Conservation (phyloP, 2,888 invertebrate species). For the Drosophila vallismaia region DNA sequence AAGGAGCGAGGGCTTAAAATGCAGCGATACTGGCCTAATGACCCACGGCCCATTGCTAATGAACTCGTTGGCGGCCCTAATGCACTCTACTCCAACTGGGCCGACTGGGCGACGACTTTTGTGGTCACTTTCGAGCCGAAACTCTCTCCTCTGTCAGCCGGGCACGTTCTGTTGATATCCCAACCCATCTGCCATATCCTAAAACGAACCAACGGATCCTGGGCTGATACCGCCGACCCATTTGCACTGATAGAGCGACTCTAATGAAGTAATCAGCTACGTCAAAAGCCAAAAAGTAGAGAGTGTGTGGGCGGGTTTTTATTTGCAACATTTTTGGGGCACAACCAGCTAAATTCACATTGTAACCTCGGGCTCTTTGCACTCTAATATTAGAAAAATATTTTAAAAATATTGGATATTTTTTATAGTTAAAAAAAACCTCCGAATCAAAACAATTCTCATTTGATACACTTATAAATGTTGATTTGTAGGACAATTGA, state of each 20-base stretch:
- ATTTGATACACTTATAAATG: too few relatives aligned
- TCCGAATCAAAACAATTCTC: too few relatives aligned
- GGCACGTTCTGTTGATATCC: conserved; percentile 26
- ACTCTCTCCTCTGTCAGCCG: conserved; percentile 29
- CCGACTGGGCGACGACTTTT: conserved; percentile 55
- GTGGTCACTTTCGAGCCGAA: conserved; percentile 53
- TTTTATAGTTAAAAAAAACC: too few relatives aligned
- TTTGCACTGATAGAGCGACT: conserved; percentile 72
- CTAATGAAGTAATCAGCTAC: conserved; percentile 74
- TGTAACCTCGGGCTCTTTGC: conserved; percentile 30
- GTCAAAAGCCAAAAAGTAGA: conserved; percentile 54
- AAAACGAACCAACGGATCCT: conserved; percentile 13
- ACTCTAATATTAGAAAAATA: too few relatives aligned
- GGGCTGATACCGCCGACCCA: conserved; percentile 58
- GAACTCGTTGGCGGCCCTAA: conserved; percentile 70
- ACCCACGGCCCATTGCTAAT: conserved; percentile 69
- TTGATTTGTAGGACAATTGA: too few relatives aligned
- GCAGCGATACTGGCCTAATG: conserved; percentile 60
- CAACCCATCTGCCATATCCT: conserved; percentile 4
- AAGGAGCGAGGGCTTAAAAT: conserved; percentile 8
- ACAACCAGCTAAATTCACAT: conserved; percentile 43
- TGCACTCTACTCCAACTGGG: conserved; percentile 55
- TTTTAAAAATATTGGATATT: too few relatives aligned
- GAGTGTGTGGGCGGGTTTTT: conserved; percentile 53
- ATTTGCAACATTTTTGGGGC: conserved; percentile 59